Base-by-base conservation (phyloP, 2,888 invertebrate genomes). In the Diploptera punctata region DNA sequence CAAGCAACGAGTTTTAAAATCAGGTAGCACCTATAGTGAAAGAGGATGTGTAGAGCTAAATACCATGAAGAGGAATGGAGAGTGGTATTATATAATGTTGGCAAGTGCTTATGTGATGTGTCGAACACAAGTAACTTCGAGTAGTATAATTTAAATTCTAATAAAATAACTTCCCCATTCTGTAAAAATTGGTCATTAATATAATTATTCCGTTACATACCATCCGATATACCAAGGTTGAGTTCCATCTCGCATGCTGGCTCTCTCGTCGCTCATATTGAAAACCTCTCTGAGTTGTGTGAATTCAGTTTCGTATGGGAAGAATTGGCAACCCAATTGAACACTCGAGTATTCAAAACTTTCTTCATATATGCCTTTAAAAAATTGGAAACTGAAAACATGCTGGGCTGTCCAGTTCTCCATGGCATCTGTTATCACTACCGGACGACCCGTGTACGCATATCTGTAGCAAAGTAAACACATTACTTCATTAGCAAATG, bases 301-400 rank as follows among this genome's bases (percentile, higher is more conserved):
- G 79, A 98, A 93, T 43, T 94, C 93, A 0, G 97, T 97, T 83
- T 93, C 90, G 82, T 98, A 98, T 0, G 97, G 94, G 81, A 98
- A 95, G 83, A 97, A 98, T 82, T 97, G 97, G 78, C 98, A 98
- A 76, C 91, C 90, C 69, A 78, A 80, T 7, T 78, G 71, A 47
- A 78, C 77, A 21, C 78, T 78, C 43, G 77, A 77, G 49, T 80
- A 78, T 69, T 81, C 80, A 68, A 82, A 73, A 73, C 82, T 81
- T 67, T 85, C 86, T 33, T 86, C 84, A 82, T 97, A 97, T 70
- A 94, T 86, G 4, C 89, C 84, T 76, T 91, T 91, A 82, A 98
- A 95, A 83, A 93, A 96, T 75, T 89, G 84, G 80, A 94, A 98
- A 76, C 91, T 88, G 83, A 98, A 97, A 68, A 88, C 87, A 74